Conservation (phyloP, 2,888 invertebrate species). For the Ichneumoninae sp. region DNA sequence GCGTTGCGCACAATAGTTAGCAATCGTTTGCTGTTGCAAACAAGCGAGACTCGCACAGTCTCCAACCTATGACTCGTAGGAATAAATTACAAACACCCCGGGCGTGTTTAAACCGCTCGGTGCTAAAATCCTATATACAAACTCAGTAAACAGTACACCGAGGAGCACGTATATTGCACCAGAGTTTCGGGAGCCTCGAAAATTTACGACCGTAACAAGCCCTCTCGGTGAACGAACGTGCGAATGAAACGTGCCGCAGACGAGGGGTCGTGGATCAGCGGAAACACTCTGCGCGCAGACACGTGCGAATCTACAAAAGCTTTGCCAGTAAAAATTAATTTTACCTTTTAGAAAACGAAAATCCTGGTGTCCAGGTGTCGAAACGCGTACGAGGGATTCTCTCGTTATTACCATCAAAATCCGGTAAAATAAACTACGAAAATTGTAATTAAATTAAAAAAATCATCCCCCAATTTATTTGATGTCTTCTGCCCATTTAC, state of each 20-base stretch:
- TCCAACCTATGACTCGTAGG: background rate
- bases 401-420: background rate
- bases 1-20: background rate
- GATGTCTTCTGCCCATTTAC: background rate
- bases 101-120: constrained; percentile 15
- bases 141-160: background rate
- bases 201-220: constrained; percentile 33
- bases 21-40: constrained; percentile 16
- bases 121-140: constrained; percentile 5
- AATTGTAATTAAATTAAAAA: background rate
- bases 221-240: constrained; percentile 27
- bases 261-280: constrained; percentile 42
- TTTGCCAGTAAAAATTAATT: background rate
- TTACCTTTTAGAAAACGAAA: background rate
- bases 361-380: background rate
- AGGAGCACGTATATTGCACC: constrained; percentile 1
- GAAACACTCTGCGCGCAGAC: constrained; percentile 14
- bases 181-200: constrained; percentile 5
- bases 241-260: constrained; percentile 42
- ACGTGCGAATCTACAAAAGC: constrained; percentile 58
- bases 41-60: background rate
- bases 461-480: background rate
- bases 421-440: background rate
- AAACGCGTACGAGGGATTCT: constrained; percentile 35
- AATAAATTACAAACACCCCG: constrained; percentile 33